Percentiles rank a stretch among this genome's conserved stretches.
phyloP scores from a whole-genome alignment of 2,113 vertebrate genomes.

The Glaucomys volans region DNA sequence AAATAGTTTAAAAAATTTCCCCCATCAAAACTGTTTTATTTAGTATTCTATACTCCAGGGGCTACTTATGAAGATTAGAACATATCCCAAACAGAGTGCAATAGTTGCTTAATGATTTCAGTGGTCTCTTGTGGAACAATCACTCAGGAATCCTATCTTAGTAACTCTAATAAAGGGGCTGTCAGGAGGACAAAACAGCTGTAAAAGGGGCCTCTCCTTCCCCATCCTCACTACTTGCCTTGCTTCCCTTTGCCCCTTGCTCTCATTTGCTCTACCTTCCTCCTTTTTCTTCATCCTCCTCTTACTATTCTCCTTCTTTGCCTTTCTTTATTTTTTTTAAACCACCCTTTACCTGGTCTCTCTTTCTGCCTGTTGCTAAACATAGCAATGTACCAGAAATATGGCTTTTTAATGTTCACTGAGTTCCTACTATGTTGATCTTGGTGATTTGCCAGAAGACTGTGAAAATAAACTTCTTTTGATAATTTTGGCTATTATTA shows the following conservation, averaged over 20 bases:
- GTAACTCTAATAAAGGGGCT: background rate
- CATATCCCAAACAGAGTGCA: background rate
- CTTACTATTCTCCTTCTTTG: background rate
- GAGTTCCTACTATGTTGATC: background rate
- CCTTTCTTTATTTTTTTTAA: background rate
- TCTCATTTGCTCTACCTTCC: background rate
- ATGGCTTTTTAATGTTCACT: background rate
- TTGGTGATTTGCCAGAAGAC: background rate
- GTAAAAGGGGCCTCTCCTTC: background rate
- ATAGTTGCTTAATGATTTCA: background rate
- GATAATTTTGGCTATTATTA: constrained; percentile 19
- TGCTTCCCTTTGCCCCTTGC: background rate
- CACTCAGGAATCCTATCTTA: background rate
- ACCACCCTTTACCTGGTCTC: background rate
- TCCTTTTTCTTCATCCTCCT: background rate
- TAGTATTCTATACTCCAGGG: background rate
- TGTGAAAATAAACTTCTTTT: background rate
- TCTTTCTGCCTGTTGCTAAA: background rate
- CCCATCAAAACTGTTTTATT: constrained; percentile 14
- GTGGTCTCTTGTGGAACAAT: constrained; percentile 6
- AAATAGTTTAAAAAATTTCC: too few relatives aligned
- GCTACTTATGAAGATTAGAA: background rate
- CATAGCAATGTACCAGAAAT: background rate
- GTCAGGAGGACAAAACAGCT: background rate
- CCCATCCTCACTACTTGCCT: background rate